phyloP scores from a whole-genome alignment of 2,113 vertebrate species.

The Macrotus californicus region DNA sequence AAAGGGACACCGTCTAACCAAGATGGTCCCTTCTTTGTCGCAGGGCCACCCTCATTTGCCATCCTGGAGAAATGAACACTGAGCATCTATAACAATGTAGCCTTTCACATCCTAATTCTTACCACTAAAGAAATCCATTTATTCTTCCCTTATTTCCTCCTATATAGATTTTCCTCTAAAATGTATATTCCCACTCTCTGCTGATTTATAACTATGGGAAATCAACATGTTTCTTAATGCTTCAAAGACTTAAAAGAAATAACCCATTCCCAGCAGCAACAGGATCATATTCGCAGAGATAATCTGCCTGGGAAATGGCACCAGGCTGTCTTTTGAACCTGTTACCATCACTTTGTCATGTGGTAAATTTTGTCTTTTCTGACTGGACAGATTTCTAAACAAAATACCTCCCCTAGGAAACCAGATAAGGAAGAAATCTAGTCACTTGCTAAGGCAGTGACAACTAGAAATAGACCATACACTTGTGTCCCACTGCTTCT shows the following conservation, averaged over 20 bases:
- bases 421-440: not conserved
- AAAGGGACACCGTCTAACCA: not conserved
- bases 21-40: not conserved
- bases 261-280: not conserved
- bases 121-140: not conserved
- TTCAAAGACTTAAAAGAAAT: conserved; percentile 20
- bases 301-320: conserved; percentile 36
- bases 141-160: conserved; percentile 27
- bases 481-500: not conserved
- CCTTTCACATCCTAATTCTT: not conserved
- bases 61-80: not conserved
- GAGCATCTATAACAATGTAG: not conserved
- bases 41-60: not conserved
- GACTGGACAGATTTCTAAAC: not conserved
- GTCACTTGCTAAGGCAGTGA: not conserved
- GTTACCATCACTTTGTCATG: not conserved
- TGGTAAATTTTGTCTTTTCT: not conserved
- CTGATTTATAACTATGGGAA: conserved; percentile 38
- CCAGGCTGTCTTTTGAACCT: not conserved
- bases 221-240: conserved; percentile 29
- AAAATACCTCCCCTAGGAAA: not conserved
- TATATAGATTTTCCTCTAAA: conserved; percentile 56
- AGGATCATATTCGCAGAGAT: not conserved
- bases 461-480: not conserved
- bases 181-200: conserved; percentile 22